Evolutionary conservation across 1,140 invertebrate species (phyloP), one percentile per base, ranked within the genome.

Genomic region (Chironomus tepperi): DNA sequence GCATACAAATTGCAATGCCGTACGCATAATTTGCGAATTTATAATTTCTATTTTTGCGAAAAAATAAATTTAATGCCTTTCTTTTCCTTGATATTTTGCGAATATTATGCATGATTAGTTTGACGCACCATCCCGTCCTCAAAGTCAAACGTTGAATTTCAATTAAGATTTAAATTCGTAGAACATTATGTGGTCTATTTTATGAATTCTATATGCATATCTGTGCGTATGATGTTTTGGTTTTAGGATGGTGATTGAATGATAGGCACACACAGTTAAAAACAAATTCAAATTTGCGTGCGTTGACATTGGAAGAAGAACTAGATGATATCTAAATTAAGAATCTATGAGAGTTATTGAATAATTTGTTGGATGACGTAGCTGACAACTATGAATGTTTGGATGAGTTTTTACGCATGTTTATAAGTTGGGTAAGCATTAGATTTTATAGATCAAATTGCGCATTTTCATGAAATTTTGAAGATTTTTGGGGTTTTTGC

Each of bases 121-220:
- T 12, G 47, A 57, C 47, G 47, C 47, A 57, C 47, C 15, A 5
- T 57, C 12, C n/a, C 15, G 15, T 57, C 47, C 47, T 15, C 47
- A 57, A 57, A 15, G 12, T 57, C 47, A 57, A 57, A n/a, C 47
- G 47, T 57, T 57, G 47, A 57, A 57, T 57, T 57, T 57, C 47
- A 57, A 57, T 57, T 57, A 57, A 57, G 47, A 34, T 34, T 34
- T 34, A 34, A 34, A 34, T 34, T 1, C 24, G 24, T 34, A n/a
- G 47, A 57, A 15, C 47, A 57, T 57, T 57, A n/a, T 57, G 47
- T 47, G 15, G 8, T 15, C 47, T n/a, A 15, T 57, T 57, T 57
- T 57, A 57, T 57, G 47, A 57, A 57, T 57, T 57, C 47, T 5
- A 15, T 57, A 57, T 57, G 47, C 47, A 57, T 15, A 57, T 57